Evolutionary conservation across 2,888 invertebrate genomes (phyloP), one percentile per base, ranked within the genome.

Genomic region (Nudaria mundana): DNA sequence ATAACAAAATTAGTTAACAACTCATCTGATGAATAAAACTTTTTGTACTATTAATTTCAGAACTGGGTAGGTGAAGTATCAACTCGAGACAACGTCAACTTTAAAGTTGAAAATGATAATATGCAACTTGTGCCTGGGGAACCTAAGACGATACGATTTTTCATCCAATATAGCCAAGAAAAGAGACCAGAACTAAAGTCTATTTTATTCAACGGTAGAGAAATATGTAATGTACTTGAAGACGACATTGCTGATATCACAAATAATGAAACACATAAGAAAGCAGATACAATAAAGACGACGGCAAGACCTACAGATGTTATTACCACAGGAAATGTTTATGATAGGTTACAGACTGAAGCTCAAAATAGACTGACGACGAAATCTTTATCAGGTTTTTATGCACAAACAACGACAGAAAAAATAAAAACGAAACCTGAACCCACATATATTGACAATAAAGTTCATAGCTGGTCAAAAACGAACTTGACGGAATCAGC

Each of bases 21-120:
- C 6, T 3, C 2, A 20, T 20, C 8, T 28, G 12, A 31, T n/a
- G n/a, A n/a, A n/a, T n/a, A 31, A 12, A 20, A 12, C 12, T 5
- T 32, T 14, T 1, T 2, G 7, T 18, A 2, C 18, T 2, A 15
- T 20, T 7, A 13, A 6, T 56, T 60, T 28, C 75, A 91, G 91
- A 90, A 90, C 53, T 90, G 90, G 87, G 81, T 91, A 28, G 91
- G 91, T 1, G 90, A 91, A 38, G 89, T 91, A 0, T 76, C 83
- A 5, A 89, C 91, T 0, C 64, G 76, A 15, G 90, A 92, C 57
- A 91, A 91, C 58, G 71, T 71, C n/a, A 88, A 90, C 48, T 92
- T 89, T 60, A 86, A 89, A 43, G 83, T 92, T 28, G 86, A 89
- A 52, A 91, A 91, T 55, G 81, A 84, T 1, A 84, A 86, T 36